Conservation (phyloP, 2,797 vertebrate species). For the Hydrophis major region DNA sequence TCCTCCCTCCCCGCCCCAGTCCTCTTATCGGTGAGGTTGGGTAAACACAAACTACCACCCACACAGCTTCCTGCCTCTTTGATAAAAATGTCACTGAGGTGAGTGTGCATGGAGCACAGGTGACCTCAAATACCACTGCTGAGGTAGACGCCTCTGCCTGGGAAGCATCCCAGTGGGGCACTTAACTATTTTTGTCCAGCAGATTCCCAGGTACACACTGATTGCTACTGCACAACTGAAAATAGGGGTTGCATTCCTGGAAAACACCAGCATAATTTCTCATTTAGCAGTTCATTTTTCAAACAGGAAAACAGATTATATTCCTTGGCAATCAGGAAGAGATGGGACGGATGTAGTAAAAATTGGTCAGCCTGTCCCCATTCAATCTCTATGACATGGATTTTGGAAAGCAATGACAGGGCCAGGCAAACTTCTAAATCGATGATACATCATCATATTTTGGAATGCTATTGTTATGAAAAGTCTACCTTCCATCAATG, state of each 20-base stretch:
- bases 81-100: conserved; percentile 31
- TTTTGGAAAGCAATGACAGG: neutral
- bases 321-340: neutral
- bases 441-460: neutral
- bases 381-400: neutral
- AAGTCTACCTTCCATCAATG: neutral
- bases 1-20: neutral
- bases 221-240: neutral
- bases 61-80: conserved; percentile 29
- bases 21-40: conserved; percentile 6
- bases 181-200: neutral
- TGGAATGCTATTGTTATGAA: neutral
- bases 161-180: neutral
- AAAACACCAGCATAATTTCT: neutral
- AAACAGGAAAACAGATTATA: neutral
- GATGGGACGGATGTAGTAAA: neutral
- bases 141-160: neutral
- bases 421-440: neutral
- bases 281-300: neutral
- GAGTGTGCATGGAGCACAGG: neutral
- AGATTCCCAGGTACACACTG: neutral
- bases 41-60: conserved; percentile 24
- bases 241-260: neutral
- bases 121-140: conserved; percentile 24
- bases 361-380: neutral